Evolutionary conservation across 2,888 invertebrate genomes (phyloP).

Genomic region (Tachina fera): DNA sequence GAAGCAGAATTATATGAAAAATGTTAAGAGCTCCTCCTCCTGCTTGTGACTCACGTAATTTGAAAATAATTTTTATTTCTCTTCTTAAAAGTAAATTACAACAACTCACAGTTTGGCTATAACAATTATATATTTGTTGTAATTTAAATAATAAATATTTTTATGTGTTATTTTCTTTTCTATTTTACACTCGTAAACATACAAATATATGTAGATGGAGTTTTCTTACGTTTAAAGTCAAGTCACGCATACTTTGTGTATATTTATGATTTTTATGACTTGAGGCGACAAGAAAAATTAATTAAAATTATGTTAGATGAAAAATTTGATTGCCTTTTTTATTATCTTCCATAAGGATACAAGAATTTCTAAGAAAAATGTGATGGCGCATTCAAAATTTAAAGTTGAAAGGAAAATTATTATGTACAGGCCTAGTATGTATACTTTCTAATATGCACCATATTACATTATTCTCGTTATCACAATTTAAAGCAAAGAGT

Average conservation of each 20-base stretch:
- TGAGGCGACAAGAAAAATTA: slow-evolving; percentile 60
- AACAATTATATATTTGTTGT: slow-evolving; percentile 15
- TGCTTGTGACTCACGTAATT: slow-evolving; percentile 54
- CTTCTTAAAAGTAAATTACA: slow-evolving; percentile 38
- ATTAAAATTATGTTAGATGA: slow-evolving; percentile 65
- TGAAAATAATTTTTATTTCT: slow-evolving; percentile 40
- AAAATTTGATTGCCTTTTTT: slow-evolving; percentile 23
- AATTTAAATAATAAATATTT: slow-evolving; percentile 37
- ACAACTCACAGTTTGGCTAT: slow-evolving; percentile 11
- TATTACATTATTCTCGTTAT: no score
- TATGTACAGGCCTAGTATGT: neutral
- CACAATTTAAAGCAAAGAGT: no score
- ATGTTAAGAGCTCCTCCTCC: slow-evolving; percentile 4
- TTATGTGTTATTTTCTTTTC: slow-evolving; percentile 30
- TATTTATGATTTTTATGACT: slow-evolving; percentile 64
- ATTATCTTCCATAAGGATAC: neutral
- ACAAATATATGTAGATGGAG: neutral
- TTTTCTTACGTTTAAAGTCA: slow-evolving; percentile 29
- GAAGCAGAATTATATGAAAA: neutral
- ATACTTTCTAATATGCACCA: no score
- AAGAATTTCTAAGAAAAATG: neutral
- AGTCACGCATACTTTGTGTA: slow-evolving; percentile 57
- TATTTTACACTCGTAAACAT: neutral
- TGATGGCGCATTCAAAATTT: neutral
- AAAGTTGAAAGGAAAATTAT: neutral